Evolutionary conservation across 2,797 vertebrate genomes (phyloP), one percentile per base, ranked within the genome.

Genomic region (Antennarius maculatus): DNA sequence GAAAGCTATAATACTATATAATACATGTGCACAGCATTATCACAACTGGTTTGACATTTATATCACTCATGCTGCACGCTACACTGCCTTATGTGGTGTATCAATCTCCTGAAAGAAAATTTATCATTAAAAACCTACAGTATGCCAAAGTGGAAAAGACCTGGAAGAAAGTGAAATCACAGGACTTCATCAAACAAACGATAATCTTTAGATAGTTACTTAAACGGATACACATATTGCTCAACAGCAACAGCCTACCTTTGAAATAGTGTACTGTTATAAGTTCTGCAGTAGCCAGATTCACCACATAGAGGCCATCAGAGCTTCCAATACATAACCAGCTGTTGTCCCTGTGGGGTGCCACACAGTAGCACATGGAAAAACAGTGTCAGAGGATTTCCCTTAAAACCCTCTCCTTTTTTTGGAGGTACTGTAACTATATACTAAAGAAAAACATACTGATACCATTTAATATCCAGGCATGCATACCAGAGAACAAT

Each of bases 321-420:
- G 92, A 88, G 78, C 94, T 96, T 83, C 95, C 96, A 59, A 97
- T 87, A 93, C 93, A 97, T 54, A 96, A 62, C 67, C 78, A 93
- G 60, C 54, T 80, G 69, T 73, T 53, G 16, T 84, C 80, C 69
- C 80, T 89, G 69, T 52, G 59, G 66, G 75, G 48, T 52, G 55
- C 61, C 63, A 74, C 48, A 77, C 37, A 80, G 58, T 59, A 70
- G 57, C 16, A 37, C 48, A 71, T n/a, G 69, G 59, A 72, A 79
- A 85, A 77, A 58, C 45, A 64, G 12, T 41, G 66, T 78, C 66
- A 53, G 7, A 70, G 45, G 46, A 61, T 69, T 81, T 74, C 58
- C 64, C 41, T 34, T 62, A 7, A 73, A 80, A 70, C 7, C 34
- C 59, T 81, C 66, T 76, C 18, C 43, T 69, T 52, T 62, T 58